These are phyloP conservation scores for Plecotus auritus DNA, from an alignment of 2,113 vertebrate species.

Conservation along the genomic window DNA sequence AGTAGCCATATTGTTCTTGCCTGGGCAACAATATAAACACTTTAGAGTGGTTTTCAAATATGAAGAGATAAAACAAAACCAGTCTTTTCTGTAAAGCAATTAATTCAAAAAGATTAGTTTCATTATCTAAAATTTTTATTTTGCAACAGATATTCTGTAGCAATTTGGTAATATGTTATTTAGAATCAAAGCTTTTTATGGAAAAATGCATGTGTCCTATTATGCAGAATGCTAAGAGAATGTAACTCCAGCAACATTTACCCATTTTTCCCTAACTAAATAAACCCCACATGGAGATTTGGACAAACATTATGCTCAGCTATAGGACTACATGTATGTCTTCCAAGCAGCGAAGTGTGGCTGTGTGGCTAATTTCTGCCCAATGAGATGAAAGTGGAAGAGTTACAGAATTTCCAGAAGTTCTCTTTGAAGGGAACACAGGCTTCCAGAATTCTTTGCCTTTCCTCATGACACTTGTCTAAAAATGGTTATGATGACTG, in stretches of 20 bases:
- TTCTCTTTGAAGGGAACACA: not conserved
- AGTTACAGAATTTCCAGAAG: not conserved
- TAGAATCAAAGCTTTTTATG: not conserved
- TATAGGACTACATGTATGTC: not conserved
- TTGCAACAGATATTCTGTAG: not conserved
- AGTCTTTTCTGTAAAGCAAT: not conserved
- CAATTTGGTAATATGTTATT: not conserved
- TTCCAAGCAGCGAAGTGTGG: not conserved
- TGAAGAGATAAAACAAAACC: not conserved
- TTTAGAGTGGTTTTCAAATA: not conserved
- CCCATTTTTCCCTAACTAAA: not conserved
- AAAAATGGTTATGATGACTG: not conserved
- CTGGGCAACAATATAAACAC: not conserved
- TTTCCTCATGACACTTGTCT: not conserved
- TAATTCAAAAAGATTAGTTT: not conserved
- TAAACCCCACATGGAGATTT: not conserved
- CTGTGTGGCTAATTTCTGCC: not conserved
- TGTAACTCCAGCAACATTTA: not conserved
- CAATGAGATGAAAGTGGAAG: not conserved
- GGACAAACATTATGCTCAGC: not conserved
- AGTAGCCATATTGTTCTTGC: not conserved
- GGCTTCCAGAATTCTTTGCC: not conserved
- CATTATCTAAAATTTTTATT: not conserved
- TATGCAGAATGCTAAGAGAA: not conserved
- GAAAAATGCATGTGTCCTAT: not conserved